Percentiles rank a stretch among this genome's conserved stretches.
These are phyloP conservation scores for Celastrina argiolus DNA, from an alignment of 2,888 invertebrate species.

Conservation along the genomic window DNA sequence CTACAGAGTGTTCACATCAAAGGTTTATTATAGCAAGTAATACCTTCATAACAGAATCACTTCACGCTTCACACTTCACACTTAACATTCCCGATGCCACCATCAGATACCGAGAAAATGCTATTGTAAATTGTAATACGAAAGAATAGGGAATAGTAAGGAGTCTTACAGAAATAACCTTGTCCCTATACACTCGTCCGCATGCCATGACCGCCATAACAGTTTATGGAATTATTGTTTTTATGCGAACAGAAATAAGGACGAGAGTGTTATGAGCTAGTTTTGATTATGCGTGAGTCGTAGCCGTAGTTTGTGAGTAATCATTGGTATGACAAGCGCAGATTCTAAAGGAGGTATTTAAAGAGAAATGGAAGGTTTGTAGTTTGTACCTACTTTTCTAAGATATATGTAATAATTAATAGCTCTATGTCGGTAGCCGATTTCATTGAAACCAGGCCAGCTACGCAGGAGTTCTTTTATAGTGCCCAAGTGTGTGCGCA, in stretches of 20 bases:
- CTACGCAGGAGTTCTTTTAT: too few species aligned
- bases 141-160: conserved; percentile 3
- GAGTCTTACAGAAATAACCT: not conserved
- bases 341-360: conserved; percentile 1
- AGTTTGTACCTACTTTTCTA: too few species aligned
- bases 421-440: too few species aligned
- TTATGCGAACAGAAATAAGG: not conserved
- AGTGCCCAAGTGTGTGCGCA: too few species aligned
- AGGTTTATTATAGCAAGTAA: not conserved
- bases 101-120: not conserved
- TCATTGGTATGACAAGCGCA: not conserved
- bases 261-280: not conserved
- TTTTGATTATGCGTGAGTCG: not conserved
- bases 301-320: not conserved
- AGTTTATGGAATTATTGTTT: not conserved
- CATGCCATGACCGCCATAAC: not conserved
- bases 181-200: not conserved
- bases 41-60: too few species aligned
- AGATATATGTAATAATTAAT: too few species aligned
- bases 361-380: not conserved
- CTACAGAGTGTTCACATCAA: too few species aligned
- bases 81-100: conserved; percentile 10
- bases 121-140: conserved; percentile 12
- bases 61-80: not conserved
- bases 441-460: too few species aligned